These are phyloP conservation scores for Tamias sibiricus DNA, from an alignment of 2,113 vertebrate species.

Conservation along the genomic window DNA sequence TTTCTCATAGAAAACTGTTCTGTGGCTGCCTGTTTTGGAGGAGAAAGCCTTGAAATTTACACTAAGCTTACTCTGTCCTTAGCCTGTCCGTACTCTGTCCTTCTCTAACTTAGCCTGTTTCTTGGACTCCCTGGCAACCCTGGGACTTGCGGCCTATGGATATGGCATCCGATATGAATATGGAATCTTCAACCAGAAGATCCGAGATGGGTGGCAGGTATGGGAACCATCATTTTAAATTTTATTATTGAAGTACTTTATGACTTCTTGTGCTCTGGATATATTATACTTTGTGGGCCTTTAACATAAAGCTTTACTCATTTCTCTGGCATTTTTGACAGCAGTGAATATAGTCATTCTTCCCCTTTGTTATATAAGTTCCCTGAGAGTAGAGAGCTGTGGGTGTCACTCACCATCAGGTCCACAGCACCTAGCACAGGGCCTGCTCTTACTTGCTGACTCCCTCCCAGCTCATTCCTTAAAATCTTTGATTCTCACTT, in stretches of 20 bases:
- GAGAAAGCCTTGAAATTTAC: not conserved
- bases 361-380: not conserved
- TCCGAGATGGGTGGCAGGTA: constrained; percentile 97
- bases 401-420: not conserved
- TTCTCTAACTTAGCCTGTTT: constrained; percentile 91
- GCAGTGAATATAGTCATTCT: not conserved
- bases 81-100: no score
- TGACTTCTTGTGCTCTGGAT: not conserved
- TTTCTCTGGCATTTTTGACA: not conserved
- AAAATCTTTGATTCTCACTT: not conserved
- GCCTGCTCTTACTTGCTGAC: not conserved
- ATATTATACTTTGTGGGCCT: not conserved
- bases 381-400: not conserved
- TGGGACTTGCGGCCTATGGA: constrained; percentile 96
- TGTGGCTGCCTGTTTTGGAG: not conserved
- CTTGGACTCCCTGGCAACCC: constrained; percentile 97
- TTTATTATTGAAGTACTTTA: not conserved
- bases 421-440: not conserved
- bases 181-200: constrained; percentile 99
- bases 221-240: not conserved
- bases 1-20: constrained; percentile 3
- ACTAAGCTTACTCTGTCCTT: not conserved
- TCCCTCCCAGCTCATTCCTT: not conserved
- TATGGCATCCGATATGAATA: constrained; percentile 99
- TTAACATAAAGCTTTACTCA: not conserved